Percentiles rank a stretch among this genome's conserved stretches.
Evolutionary conservation across 2,797 vertebrate species (phyloP).

Genomic region (Botia kubotai): DNA sequence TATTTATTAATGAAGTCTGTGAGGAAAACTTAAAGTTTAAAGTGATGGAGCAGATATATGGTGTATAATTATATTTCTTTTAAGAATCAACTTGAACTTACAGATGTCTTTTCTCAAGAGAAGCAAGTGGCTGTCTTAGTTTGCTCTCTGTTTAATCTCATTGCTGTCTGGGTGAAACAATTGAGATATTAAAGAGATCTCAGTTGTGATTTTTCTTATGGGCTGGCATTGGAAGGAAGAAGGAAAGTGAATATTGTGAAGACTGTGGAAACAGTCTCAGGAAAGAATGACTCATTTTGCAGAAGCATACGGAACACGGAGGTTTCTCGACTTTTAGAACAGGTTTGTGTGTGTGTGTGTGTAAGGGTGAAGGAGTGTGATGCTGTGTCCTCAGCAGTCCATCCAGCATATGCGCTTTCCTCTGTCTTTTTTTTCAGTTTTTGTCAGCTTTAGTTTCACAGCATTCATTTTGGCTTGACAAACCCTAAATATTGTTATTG

Average conservation of each 20-base stretch:
- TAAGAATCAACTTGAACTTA: too few relatives aligned
- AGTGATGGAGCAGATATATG: too few relatives aligned
- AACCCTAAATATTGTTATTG: neutral
- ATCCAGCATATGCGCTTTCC: neutral
- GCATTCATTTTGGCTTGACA: neutral
- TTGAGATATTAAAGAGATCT: neutral
- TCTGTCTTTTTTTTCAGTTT: neutral
- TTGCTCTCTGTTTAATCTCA: neutral
- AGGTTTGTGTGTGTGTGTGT: conserved; percentile 19
- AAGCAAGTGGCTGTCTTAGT: neutral
- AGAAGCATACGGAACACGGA: conserved; percentile 25
- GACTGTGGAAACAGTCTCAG: conserved; percentile 33
- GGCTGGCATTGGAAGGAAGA: neutral
- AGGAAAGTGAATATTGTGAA: conserved; percentile 20
- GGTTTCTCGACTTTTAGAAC: conserved; percentile 26
- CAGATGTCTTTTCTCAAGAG: too few relatives aligned
- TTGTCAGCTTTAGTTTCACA: neutral
- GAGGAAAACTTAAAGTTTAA: neutral
- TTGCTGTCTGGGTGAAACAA: neutral
- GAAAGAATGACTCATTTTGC: conserved; percentile 48
- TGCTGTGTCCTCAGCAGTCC: conserved; percentile 50
- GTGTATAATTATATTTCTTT: too few relatives aligned
- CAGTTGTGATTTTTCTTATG: neutral
- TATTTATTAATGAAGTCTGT: neutral
- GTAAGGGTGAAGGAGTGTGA: neutral